phyloP scores from a whole-genome alignment of 1,140 invertebrate species.

The Vollenhovia emeryi region DNA sequence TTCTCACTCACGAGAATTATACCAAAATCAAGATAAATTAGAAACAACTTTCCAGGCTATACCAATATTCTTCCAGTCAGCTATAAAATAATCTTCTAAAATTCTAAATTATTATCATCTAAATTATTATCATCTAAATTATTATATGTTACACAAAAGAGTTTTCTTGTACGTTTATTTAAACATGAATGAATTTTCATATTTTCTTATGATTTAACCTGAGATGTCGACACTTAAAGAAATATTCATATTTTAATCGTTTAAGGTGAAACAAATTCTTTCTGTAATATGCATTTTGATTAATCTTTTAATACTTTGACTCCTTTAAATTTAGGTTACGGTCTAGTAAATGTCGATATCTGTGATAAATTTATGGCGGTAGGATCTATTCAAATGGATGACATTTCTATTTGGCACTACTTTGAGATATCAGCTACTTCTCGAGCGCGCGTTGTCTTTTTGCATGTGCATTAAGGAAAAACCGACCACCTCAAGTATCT shows the following conservation, averaged over 20 bases:
- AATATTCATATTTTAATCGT: not conserved
- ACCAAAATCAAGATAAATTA: slow-evolving; percentile 5
- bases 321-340: slow-evolving; percentile 45
- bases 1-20: not conserved
- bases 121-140: not conserved
- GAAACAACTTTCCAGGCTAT: not conserved
- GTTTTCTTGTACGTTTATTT: not conserved
- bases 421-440: slow-evolving; percentile 55
- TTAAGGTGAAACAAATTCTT: not conserved
- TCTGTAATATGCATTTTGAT: not conserved
- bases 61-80: not conserved
- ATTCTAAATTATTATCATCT: not conserved
- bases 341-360: slow-evolving; percentile 35
- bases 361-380: slow-evolving; percentile 41
- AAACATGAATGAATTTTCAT: not conserved
- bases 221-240: not conserved
- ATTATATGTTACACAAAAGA: not conserved
- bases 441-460: slow-evolving; percentile 46
- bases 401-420: slow-evolving; percentile 56
- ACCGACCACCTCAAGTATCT: slow-evolving; percentile 52
- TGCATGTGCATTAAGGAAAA: slow-evolving; percentile 57
- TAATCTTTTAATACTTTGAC: not conserved
- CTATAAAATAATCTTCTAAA: not conserved
- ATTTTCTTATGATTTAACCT: not conserved
- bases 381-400: slow-evolving; percentile 56